Evolutionary conservation across 2,888 invertebrate species (phyloP), one percentile per base, ranked within the genome.

Genomic region (Scelioninae gen. 1): DNA sequence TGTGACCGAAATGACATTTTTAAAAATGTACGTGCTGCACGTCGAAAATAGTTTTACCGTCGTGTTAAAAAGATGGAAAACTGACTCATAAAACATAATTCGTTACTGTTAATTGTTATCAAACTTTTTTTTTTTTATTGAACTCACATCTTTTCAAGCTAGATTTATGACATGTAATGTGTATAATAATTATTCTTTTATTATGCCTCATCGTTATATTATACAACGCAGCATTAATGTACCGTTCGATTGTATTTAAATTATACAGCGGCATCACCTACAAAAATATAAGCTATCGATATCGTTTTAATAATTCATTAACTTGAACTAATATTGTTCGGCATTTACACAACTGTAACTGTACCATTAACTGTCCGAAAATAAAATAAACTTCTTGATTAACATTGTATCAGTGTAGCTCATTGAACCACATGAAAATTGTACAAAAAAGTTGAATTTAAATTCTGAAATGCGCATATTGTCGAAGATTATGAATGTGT

Each of bases 231-330:
- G 23, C 15, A 4, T 58, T 10, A 38, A 58, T 58, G 15, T 16
- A 31, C n/a, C 53, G 16, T 6, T 34, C 34, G 34, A 34, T 55
- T 53, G 31, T 53, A 53, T 31, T 31, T 53, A 53, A 53, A 53
- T 34, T 55, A 31, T 55, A 34, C 15, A 55, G 55, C 15, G 34
- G 11, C 34, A 15, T 34, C 15, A 34, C 15, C 32, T 15, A 15
- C 32, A 15, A 15, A 32, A 55, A 55, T 34, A 55, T 9, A 55
- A 34, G 10, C 34, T 15, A 55, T 55, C 34, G 32, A 55, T 34
- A 34, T 15, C 15, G 34, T 8, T 55, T 34, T 34, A 34, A 55
- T 55, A 34, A 55, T 55, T 58, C 56, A 58, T 58, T 40, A 40
- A 16, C 16, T 1, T 15, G 55, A 9, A 11, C 15, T 55, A 34